Base-by-base conservation (phyloP, 2,113 vertebrate species). In the Apus apus region DNA sequence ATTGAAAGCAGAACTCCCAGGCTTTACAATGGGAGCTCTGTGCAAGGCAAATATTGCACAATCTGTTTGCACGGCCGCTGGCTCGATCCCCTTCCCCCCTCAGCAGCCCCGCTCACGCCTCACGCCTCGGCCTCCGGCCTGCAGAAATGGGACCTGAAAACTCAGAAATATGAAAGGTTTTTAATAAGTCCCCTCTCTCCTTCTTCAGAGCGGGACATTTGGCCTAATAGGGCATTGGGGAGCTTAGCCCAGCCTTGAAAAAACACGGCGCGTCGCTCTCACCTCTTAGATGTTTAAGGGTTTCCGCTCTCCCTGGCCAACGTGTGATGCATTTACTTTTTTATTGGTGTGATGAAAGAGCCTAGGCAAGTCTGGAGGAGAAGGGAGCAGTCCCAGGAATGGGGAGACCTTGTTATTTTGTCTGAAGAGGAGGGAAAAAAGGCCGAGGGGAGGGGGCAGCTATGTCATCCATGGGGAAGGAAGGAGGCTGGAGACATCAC, bases 21-120 rank as follows among this genome's bases (percentile, higher is more conserved):
- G 76, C 81, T 96, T 95, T 96, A 98, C 98, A 98, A 98, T 98
- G 97, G 94, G 91, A 80, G 92, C 98, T 98, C 98, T 98, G 98
- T 98, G 95, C 93, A 91, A 90, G 94, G 97, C 97, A 89, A 96
- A 97, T 93, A 64, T 97, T 97, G 98, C 96, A 96, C 96, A 96
- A 97, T 97, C 97, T 98, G 98, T 97, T 98, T 98, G 97, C 97
- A 98, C 61, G 85, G 85, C 96, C 1, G 34, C 75, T 90, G 85
- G 94, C 38, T 84, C 74, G 7, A 90, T 97, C 87, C 92, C 97
- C 91, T 97, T 97, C 97, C 95, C 46, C 96, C n/a, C 97, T 95
- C 38, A 1, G 71, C 94, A 97, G 96, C 96, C 96, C 90, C 18
- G 73, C 96, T 89, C 94, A 91, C 58, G 66, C 94, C 96, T 89